phyloP scores from a whole-genome alignment of 2,888 invertebrate genomes.

The Catocala fraxini region DNA sequence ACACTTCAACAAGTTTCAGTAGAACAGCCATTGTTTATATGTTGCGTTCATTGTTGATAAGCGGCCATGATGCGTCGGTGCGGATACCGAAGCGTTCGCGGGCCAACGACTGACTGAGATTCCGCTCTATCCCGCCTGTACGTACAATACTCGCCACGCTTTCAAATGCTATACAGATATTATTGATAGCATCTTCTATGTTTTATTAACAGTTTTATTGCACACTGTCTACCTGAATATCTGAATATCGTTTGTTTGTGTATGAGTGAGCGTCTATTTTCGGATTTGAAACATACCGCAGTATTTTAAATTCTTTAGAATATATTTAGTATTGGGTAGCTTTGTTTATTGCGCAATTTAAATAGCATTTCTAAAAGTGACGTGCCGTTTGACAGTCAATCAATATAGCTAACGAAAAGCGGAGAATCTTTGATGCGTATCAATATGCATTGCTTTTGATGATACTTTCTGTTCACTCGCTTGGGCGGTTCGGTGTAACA shows the following conservation, averaged over 20 bases:
- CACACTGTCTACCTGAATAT: neutral
- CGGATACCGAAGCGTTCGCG: constrained; percentile 24
- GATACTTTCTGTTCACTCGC: too few species aligned
- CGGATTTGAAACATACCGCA: too few species aligned
- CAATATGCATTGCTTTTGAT: too few species aligned
- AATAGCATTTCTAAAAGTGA: too few species aligned
- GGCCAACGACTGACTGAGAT: constrained; percentile 18
- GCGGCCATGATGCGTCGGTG: neutral
- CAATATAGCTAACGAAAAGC: too few species aligned
- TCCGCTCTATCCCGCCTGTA: neutral
- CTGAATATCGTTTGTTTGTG: neutral
- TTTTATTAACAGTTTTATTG: constrained; percentile 13
- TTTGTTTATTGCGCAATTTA: too few species aligned
- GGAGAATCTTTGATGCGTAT: too few species aligned
- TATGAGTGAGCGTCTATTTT: neutral
- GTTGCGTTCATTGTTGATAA: constrained; percentile 19
- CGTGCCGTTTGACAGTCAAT: too few species aligned
- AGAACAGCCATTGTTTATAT: constrained; percentile 38
- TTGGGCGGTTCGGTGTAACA: too few species aligned
- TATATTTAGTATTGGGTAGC: too few species aligned
- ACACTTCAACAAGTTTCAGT: constrained; percentile 25
- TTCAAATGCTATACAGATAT: constrained; percentile 7
- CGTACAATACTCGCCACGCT: constrained; percentile 1
- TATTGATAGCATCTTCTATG: constrained; percentile 8
- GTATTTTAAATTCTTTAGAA: too few species aligned